A percentile compares a stretch with the other conserved stretches of the same genome.
These are phyloP conservation scores for Lophius americanus DNA, from an alignment of 2,797 vertebrate species.

Conservation along the genomic window DNA sequence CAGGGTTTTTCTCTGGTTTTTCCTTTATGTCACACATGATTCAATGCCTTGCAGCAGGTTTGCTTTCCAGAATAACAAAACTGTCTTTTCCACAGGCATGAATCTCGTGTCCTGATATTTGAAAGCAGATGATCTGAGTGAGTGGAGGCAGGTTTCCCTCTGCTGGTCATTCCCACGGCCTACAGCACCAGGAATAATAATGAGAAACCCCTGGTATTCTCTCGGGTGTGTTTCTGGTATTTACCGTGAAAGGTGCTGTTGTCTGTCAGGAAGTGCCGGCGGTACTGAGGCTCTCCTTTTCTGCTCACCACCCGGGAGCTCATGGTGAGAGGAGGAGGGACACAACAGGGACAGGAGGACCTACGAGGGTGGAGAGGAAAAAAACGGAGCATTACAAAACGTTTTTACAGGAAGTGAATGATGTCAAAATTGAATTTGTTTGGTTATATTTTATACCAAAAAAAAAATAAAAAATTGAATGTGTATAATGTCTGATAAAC, in stretches of 20 bases:
- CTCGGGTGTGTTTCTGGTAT: slow-evolving; percentile 26
- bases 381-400: not conserved
- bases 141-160: slow-evolving; percentile 67
- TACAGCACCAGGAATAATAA: slow-evolving; percentile 26
- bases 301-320: slow-evolving; percentile 86
- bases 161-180: slow-evolving; percentile 58
- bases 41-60: not conserved
- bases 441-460: not conserved
- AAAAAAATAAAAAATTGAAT: not conserved
- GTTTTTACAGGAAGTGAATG: not conserved
- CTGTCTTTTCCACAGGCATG: not conserved
- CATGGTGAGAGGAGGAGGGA: slow-evolving; percentile 72
- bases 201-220: not conserved
- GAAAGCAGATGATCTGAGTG: not conserved
- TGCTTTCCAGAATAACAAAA: slow-evolving; percentile 1
- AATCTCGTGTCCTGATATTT: not conserved
- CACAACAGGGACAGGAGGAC: not conserved
- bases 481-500: too few relatives aligned
- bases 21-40: slow-evolving; percentile 6
- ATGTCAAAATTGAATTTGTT: not conserved
- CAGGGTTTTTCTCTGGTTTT: not conserved
- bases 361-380: slow-evolving; percentile 19
- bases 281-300: slow-evolving; percentile 87
- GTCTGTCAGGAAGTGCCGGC: slow-evolving; percentile 93
- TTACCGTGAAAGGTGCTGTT: slow-evolving; percentile 94